These are phyloP conservation scores for Chionomys nivalis DNA, from an alignment of 2,113 vertebrate species.

Conservation along the genomic window DNA sequence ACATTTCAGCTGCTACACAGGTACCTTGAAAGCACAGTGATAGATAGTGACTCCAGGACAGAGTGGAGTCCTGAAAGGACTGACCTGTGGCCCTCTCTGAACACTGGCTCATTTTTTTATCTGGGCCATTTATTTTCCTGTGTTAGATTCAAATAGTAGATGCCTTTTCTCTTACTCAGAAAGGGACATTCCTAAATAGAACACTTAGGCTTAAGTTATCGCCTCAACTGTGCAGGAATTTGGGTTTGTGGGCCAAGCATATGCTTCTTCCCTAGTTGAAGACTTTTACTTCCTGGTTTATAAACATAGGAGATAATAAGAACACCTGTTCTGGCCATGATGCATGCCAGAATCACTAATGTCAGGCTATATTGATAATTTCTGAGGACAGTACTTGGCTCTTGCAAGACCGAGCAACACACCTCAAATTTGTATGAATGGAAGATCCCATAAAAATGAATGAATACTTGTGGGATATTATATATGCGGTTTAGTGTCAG, in stretches of 20 bases:
- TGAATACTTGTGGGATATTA: background rate
- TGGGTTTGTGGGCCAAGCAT: background rate
- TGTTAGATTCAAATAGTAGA: background rate
- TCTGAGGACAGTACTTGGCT: background rate
- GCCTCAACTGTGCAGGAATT: background rate
- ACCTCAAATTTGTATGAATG: background rate
- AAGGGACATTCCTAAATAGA: background rate
- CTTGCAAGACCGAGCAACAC: background rate
- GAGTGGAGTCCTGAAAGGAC: background rate
- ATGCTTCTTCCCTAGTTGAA: background rate
- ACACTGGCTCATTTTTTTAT: background rate
- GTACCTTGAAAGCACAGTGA: background rate
- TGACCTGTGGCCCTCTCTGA: background rate
- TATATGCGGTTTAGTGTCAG: background rate
- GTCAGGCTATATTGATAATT: background rate
- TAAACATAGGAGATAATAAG: background rate
- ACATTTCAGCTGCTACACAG: rapidly evolving
- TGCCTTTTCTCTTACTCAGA: background rate
- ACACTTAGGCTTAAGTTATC: background rate
- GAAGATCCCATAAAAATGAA: constrained; percentile 8
- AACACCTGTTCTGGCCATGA: background rate
- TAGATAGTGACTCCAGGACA: background rate
- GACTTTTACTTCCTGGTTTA: background rate
- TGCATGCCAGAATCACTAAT: background rate
- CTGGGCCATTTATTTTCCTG: background rate